phyloP scores from a whole-genome alignment of 2,888 invertebrate species.

The Hyposoter didymator region DNA sequence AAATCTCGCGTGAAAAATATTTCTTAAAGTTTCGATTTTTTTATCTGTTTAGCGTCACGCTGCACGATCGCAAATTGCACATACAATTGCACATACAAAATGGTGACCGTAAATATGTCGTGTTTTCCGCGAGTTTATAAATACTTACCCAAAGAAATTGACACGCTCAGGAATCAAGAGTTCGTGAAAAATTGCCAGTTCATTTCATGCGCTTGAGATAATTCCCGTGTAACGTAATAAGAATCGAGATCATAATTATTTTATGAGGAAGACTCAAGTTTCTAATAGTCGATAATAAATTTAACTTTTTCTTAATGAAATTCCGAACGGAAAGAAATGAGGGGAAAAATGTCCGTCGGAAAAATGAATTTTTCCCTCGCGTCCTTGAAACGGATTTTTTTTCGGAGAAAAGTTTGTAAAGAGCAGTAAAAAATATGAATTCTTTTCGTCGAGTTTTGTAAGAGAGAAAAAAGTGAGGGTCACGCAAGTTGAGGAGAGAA shows the following conservation, averaged over 20 bases:
- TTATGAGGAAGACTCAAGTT: not conserved
- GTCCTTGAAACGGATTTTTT: not conserved
- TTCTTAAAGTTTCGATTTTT: constrained; percentile 26
- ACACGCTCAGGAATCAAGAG: not conserved
- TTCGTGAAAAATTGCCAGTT: not conserved
- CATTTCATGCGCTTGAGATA: not conserved
- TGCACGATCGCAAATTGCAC: not conserved
- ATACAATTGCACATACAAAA: not conserved
- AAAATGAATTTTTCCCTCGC: not conserved
- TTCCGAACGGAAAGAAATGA: not conserved
- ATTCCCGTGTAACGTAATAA: not conserved
- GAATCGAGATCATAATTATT: not conserved
- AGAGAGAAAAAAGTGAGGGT: not conserved
- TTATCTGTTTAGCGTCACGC: not conserved
- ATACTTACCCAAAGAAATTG: not conserved
- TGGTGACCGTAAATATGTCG: not conserved
- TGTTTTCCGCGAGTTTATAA: not conserved
- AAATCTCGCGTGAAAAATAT: constrained; percentile 38
- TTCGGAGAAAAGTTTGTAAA: not conserved
- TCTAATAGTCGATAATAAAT: not conserved
- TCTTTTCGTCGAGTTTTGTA: not conserved
- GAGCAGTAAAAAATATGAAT: not conserved
- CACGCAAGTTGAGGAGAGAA: not conserved
- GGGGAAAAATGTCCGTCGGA: not conserved
- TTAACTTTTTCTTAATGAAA: not conserved